phyloP scores from a whole-genome alignment of 2,888 invertebrate genomes.

The Hanleya hanleyi region DNA sequence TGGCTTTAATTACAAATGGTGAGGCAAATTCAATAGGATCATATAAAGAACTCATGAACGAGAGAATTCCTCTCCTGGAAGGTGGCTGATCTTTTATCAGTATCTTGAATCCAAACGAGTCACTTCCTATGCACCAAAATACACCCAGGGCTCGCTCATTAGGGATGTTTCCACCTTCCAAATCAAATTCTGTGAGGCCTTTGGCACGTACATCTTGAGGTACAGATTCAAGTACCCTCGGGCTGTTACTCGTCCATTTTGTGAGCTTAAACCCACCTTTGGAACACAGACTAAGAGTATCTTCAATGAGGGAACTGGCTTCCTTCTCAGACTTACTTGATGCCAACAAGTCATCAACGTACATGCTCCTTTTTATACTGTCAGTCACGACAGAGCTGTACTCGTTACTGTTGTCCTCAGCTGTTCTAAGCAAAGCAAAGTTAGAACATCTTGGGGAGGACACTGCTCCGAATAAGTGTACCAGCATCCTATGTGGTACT shows the following conservation, averaged over 20 bases:
- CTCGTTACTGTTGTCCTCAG: too few species aligned
- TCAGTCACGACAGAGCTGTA: too few species aligned
- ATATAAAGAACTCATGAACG: conserved; percentile 35
- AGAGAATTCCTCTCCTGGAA: conserved; percentile 36
- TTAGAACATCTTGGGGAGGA: too few species aligned
- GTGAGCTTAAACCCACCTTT: background rate
- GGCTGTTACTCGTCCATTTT: background rate
- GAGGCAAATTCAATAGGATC: conserved; percentile 39
- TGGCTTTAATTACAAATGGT: conserved; percentile 30
- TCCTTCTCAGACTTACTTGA: too few species aligned
- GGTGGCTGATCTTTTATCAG: conserved; percentile 27
- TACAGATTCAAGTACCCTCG: background rate
- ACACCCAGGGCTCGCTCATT: conserved; percentile 23
- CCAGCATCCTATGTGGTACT: too few species aligned
- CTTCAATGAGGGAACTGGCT: too few species aligned
- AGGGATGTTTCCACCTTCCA: background rate
- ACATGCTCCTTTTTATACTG: too few species aligned
- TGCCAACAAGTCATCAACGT: too few species aligned
- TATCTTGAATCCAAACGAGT: conserved; percentile 32
- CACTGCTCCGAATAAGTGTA: too few species aligned
- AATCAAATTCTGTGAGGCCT: background rate
- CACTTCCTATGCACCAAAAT: conserved; percentile 30
- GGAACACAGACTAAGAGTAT: too few species aligned
- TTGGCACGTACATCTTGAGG: background rate
- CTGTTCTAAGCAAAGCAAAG: too few species aligned